Conservation (phyloP, 1,140 invertebrate species). For the Polypedilum pembai region DNA sequence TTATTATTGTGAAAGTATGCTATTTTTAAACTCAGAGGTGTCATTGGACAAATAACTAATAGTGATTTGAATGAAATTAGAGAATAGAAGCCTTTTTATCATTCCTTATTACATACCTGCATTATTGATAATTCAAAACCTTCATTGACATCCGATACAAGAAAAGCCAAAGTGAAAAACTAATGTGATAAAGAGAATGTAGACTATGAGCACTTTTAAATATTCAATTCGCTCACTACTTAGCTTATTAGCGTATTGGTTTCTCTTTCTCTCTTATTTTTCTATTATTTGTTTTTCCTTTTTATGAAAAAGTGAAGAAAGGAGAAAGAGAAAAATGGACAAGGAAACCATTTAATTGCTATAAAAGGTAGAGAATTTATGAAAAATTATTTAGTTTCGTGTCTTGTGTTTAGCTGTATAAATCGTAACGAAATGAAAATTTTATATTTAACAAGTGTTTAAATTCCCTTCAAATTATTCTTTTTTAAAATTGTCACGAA, state of each 20-base stretch:
- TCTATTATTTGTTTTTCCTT: background rate
- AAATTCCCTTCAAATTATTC: background rate
- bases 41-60: background rate
- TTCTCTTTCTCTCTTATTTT: background rate
- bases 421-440: background rate
- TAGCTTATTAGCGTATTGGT: conserved; percentile 22
- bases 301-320: background rate
- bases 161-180: background rate
- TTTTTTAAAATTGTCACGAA: background rate
- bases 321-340: background rate
- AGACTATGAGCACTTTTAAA: background rate
- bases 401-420: background rate
- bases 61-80: background rate
- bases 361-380: background rate
- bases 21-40: background rate
- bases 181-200: conserved; percentile 9
- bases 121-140: conserved; percentile 24
- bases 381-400: conserved; percentile 3
- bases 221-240: conserved; percentile 15
- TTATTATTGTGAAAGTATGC: background rate
- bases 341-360: conserved; percentile 28
- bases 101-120: background rate
- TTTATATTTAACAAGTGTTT: background rate
- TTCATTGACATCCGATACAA: conserved; percentile 22
- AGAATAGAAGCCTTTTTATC: background rate